phyloP scores from a whole-genome alignment of 2,113 vertebrate species.

The Paramormyrops kingsleyae region DNA sequence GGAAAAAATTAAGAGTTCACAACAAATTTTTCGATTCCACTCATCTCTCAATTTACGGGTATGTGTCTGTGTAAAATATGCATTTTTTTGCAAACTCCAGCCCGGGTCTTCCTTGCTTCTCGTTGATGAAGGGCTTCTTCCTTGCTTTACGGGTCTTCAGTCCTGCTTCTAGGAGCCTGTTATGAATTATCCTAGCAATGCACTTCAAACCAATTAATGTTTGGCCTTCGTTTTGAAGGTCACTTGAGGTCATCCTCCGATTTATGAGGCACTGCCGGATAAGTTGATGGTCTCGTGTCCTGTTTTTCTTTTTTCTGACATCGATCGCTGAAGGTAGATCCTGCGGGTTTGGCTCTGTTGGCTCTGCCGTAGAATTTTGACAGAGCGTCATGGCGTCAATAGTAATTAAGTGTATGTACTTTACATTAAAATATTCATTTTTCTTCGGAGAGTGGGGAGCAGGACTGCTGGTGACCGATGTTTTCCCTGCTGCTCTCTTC shows the following conservation, averaged over 20 bases:
- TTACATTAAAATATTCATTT: neutral
- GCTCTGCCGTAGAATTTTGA: neutral
- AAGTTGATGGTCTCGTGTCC: neutral
- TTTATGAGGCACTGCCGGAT: neutral
- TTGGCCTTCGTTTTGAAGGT: neutral
- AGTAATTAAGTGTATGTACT: neutral
- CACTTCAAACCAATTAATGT: neutral
- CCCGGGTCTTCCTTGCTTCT: neutral
- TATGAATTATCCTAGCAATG: neutral
- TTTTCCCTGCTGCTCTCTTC: conserved; percentile 31
- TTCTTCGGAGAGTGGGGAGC: neutral
- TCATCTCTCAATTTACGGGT: neutral
- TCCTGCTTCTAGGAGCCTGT: neutral
- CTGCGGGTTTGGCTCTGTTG: neutral
- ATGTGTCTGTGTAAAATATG: neutral
- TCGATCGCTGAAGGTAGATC: neutral
- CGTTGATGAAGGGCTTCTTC: neutral
- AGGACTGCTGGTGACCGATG: conserved; percentile 40
- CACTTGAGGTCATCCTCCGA: neutral
- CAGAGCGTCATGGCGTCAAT: neutral
- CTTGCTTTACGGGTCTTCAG: neutral
- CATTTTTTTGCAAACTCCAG: neutral
- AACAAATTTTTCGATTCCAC: neutral
- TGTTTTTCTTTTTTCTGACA: neutral
- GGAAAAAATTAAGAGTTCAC: neutral